phyloP scores from a whole-genome alignment of 2,888 invertebrate genomes.

The Iphiclides podalirius region DNA sequence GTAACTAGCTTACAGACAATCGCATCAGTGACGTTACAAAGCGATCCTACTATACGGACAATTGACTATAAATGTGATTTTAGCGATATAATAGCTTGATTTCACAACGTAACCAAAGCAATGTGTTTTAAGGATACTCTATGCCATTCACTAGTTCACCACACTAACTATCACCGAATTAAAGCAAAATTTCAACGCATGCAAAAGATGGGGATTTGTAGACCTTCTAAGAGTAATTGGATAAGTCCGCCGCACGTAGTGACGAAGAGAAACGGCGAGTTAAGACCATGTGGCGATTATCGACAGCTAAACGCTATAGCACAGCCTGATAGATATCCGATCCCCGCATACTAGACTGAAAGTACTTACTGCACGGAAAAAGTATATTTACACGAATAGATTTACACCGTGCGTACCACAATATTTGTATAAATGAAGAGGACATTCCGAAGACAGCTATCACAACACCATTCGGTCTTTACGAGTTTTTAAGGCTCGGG shows the following conservation, averaged over 20 bases:
- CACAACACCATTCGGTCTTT: too few species aligned
- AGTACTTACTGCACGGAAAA: background rate
- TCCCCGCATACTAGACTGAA: background rate
- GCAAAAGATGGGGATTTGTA: slow-evolving; percentile 26
- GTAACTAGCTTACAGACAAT: background rate
- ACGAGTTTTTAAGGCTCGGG: slow-evolving; percentile 19
- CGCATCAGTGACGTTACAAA: background rate
- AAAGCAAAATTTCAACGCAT: background rate
- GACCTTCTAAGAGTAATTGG: slow-evolving; percentile 12
- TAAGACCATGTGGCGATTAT: background rate
- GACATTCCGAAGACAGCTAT: slow-evolving; percentile 27
- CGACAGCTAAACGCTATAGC: background rate
- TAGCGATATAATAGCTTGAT: background rate
- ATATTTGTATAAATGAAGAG: slow-evolving; percentile 20
- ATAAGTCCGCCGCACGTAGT: background rate
- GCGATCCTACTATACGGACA: background rate
- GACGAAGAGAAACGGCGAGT: background rate
- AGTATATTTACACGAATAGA: slow-evolving; percentile 27
- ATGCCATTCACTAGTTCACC: too few species aligned
- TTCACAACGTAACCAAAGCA: background rate
- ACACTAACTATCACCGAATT: too few species aligned
- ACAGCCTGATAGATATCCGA: background rate
- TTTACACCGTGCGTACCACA: slow-evolving; percentile 28
- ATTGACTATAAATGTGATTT: too few species aligned
- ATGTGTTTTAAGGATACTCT: too few species aligned